Percentiles rank a stretch among this genome's conserved stretches.
These are phyloP conservation scores for Dasysyrphus tricinctus DNA, from an alignment of 2,888 invertebrate genomes.

Conservation along the genomic window DNA sequence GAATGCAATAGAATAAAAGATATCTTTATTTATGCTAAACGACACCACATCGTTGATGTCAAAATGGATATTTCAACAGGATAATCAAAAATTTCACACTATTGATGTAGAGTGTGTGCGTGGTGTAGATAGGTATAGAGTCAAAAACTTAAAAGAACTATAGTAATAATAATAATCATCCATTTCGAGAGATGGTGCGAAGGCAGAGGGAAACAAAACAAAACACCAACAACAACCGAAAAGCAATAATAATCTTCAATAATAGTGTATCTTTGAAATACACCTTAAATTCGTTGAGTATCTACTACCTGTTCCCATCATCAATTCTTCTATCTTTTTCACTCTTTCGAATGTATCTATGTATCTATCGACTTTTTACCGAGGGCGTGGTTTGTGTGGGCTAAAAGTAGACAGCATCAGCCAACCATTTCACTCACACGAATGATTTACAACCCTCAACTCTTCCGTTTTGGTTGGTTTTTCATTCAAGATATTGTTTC, in stretches of 20 bases:
- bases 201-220: neutral
- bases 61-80: constrained; percentile 72
- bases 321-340: constrained; percentile 31
- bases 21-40: constrained; percentile 39
- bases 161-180: constrained; percentile 50
- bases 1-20: constrained; percentile 33
- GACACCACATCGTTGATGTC: constrained; percentile 27
- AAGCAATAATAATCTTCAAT: constrained; percentile 68
- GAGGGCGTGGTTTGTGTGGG: constrained; percentile 53
- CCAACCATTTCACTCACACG: constrained; percentile 56
- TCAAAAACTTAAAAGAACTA: constrained; percentile 52
- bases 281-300: constrained; percentile 52
- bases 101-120: constrained; percentile 51
- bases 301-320: constrained; percentile 75
- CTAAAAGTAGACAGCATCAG: constrained; percentile 70
- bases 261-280: constrained; percentile 42
- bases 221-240: constrained; percentile 46
- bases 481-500: constrained; percentile 52
- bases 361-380: constrained; percentile 42
- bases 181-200: neutral
- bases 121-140: constrained; percentile 27
- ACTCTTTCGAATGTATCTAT: neutral
- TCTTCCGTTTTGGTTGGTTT: constrained; percentile 75
- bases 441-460: constrained; percentile 77
- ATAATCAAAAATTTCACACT: constrained; percentile 71